These are phyloP conservation scores for Thunnus thynnus DNA, from an alignment of 2,113 vertebrate species.

Conservation along the genomic window DNA sequence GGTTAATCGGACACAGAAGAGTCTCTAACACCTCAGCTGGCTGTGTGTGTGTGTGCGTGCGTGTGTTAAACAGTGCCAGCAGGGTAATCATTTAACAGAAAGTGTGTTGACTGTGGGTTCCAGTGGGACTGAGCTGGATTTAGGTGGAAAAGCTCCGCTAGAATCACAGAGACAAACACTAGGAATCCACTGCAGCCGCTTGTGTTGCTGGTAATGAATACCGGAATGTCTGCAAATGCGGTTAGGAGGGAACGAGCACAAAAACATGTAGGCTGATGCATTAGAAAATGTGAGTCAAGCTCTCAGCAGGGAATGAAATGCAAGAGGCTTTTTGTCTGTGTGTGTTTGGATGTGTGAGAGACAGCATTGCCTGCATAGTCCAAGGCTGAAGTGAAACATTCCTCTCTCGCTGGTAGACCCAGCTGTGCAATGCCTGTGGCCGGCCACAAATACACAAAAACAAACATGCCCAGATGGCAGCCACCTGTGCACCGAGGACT, in stretches of 20 bases:
- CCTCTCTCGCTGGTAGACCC: conserved; percentile 42
- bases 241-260: conserved; percentile 10
- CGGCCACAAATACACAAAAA: conserved; percentile 19
- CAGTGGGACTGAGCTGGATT: conserved; percentile 30
- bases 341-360: background rate
- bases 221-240: conserved; percentile 17
- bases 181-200: conserved; percentile 9
- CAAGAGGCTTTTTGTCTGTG: conserved; percentile 14
- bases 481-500: conserved; percentile 66
- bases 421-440: conserved; percentile 57
- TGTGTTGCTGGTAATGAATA: conserved; percentile 11
- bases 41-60: too few species aligned
- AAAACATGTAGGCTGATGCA: conserved; percentile 16
- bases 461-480: conserved; percentile 60
- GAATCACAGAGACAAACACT: conserved; percentile 9
- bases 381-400: conserved; percentile 35
- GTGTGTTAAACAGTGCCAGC: conserved; percentile 1
- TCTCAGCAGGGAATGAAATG: conserved; percentile 26
- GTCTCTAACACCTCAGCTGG: background rate
- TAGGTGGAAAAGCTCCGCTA: conserved; percentile 21
- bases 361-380: conserved; percentile 12
- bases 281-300: conserved; percentile 30
- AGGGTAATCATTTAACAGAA: conserved; percentile 40
- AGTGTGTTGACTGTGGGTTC: conserved; percentile 33
- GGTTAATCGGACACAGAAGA: conserved; percentile 23